Evolutionary conservation across 2,888 invertebrate genomes (phyloP).

Genomic region (Petrolisthes cinctipes): DNA sequence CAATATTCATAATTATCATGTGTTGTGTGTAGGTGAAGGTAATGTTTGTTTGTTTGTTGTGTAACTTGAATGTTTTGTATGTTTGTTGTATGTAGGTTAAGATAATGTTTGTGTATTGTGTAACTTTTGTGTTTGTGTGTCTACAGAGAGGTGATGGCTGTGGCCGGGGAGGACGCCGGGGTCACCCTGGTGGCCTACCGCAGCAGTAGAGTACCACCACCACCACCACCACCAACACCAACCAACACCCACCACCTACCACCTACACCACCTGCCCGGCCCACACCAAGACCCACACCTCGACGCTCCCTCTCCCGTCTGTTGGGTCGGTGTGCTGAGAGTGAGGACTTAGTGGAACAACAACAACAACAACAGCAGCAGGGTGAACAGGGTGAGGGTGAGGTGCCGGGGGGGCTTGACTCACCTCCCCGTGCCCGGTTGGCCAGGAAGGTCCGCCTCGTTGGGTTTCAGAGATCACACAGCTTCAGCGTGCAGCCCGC

Average conservation of each 20-base stretch:
- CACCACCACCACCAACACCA: not conserved
- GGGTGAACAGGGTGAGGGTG: not conserved
- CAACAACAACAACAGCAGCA: conserved; percentile 3
- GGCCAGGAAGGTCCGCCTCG: conserved; percentile 38
- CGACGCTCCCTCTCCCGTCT: conserved; percentile 52
- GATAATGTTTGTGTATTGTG: not conserved
- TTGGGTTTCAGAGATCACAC: conserved; percentile 51
- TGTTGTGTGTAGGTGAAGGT: conserved; percentile 6
- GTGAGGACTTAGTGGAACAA: conserved; percentile 42
- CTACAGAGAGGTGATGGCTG: conserved; percentile 48
- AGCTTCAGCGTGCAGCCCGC: conserved; percentile 42
- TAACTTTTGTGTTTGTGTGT: not conserved
- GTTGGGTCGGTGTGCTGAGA: conserved; percentile 46
- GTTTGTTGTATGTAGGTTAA: not conserved
- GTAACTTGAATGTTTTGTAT: not conserved
- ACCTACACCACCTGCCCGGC: conserved; percentile 16
- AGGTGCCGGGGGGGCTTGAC: conserved; percentile 46
- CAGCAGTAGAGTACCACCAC: conserved; percentile 34
- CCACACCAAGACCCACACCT: not conserved
- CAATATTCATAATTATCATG: no score
- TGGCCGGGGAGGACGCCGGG: conserved; percentile 56
- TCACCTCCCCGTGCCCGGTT: conserved; percentile 31
- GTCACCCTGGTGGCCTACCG: conserved; percentile 54
- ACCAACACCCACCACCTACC: not conserved
- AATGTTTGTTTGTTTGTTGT: not conserved